Percentiles rank a stretch among this genome's conserved stretches.
Conservation (phyloP, 2,797 vertebrate genomes). For the Leptatherina wallacei region DNA sequence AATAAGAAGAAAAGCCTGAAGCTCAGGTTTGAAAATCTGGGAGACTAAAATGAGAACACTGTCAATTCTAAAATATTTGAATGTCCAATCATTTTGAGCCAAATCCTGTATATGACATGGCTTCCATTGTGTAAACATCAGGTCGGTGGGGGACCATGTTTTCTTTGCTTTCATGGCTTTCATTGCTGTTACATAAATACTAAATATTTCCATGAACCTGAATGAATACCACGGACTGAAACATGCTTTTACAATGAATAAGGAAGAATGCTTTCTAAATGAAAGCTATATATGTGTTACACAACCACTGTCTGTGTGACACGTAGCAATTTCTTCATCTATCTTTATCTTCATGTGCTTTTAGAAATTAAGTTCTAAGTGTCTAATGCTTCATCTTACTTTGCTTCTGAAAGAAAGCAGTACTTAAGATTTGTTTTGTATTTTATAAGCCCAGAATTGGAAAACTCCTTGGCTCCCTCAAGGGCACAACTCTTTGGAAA, state of each 20-base stretch:
- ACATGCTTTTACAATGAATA: constrained; percentile 22
- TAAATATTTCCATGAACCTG: constrained; percentile 8
- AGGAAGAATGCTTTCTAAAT: background rate
- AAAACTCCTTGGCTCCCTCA: constrained; percentile 34
- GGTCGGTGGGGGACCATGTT: background rate
- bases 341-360: constrained; percentile 16
- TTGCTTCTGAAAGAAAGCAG: constrained; percentile 29
- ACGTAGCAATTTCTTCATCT: background rate
- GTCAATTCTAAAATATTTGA: background rate
- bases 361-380: constrained; percentile 31
- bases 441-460: constrained; percentile 37
- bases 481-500: constrained; percentile 46
- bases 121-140: background rate
- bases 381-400: constrained; percentile 33
- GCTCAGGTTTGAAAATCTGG: background rate
- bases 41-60: background rate
- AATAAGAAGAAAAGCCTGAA: too few relatives aligned
- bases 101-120: background rate
- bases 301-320: background rate
- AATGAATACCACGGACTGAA: constrained; percentile 13
- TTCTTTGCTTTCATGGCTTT: background rate
- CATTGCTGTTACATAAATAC: constrained; percentile 15
- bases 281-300: background rate
- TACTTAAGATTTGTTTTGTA: constrained; percentile 28
- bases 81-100: too few relatives aligned